Evolutionary conservation across 2,113 vertebrate genomes (phyloP), one percentile per base, ranked within the genome.

Genomic region (Athene noctua): DNA sequence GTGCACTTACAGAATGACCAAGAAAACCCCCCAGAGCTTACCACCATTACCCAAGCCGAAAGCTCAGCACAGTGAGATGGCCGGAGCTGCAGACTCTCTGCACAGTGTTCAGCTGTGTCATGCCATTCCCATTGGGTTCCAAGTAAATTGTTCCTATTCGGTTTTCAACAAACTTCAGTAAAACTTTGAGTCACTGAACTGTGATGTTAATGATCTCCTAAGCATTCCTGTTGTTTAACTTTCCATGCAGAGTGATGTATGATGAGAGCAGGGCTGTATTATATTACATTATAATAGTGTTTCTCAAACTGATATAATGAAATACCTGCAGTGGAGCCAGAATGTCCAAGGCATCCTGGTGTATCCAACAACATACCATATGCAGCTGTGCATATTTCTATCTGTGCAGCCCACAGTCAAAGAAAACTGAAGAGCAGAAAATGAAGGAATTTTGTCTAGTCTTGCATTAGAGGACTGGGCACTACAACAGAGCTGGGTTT

Each of bases 261-360:
- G 58, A 87, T 52, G 88, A 91, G 65, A 93, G 36, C 2, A 4
- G 47, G 49, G 38, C 57, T 95, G 68, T 74, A 66, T 84, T 88
- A n/a, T 58, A 89, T 95, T 88, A 40, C 80, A 40, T 55, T 87
- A 65, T 54, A 95, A 73, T 58, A 80, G 46, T 15, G 19, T 80
- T 93, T 91, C 83, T 93, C 74, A 86, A 26, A 83, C 44, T 51
- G 58, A 71, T 86, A 36, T 46, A 90, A 93, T 87, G 42, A 94
- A 95, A 86, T 92, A 83, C 85, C 73, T 94, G 66, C 82, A 96
- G 80, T 4, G 26, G 78, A 82, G 82, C 66, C 93, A 96, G 72
- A 92, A 66, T 42, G 36, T 80, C 80, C 4, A 0, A 59, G 77
- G 80, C 62, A 66, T 82, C 90, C 80, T 82, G 65, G 66, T 92